phyloP scores from a whole-genome alignment of 2,888 invertebrate species.

The Amiota communis region DNA sequence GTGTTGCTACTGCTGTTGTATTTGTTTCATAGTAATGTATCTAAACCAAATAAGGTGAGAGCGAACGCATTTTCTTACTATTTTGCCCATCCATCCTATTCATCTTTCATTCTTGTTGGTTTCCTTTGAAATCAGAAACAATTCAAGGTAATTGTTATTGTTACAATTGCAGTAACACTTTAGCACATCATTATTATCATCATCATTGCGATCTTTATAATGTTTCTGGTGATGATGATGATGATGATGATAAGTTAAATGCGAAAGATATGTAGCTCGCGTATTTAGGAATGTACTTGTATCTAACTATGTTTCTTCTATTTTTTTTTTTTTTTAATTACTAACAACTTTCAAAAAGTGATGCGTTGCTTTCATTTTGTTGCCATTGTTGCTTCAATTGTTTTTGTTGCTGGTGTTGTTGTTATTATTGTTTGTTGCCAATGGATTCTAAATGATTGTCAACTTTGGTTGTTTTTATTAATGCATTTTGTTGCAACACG shows the following conservation, averaged over 20 bases:
- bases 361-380: slow-evolving; percentile 62
- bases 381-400: slow-evolving; percentile 47
- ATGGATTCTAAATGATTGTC: slow-evolving; percentile 65
- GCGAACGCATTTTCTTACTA: neutral
- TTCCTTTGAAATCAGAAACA: neutral
- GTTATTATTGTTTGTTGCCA: neutral
- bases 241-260: neutral
- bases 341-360: slow-evolving; percentile 57
- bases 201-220: no score
- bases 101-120: neutral
- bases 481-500: slow-evolving; percentile 12
- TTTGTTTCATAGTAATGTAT: neutral
- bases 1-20: no score
- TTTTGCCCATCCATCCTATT: neutral
- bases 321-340: slow-evolving; percentile 2
- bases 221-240: neutral
- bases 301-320: neutral
- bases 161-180: slow-evolving; percentile 12
- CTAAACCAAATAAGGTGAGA: slow-evolving; percentile 22
- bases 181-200: neutral
- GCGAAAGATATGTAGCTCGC: slow-evolving; percentile 10
- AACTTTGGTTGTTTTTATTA: slow-evolving; percentile 55
- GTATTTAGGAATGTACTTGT: neutral
- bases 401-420: neutral
- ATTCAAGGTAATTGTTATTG: slow-evolving; percentile 9